Base-by-base conservation (phyloP, 2,113 vertebrate species). In the Myiozetetes cayanensis region DNA sequence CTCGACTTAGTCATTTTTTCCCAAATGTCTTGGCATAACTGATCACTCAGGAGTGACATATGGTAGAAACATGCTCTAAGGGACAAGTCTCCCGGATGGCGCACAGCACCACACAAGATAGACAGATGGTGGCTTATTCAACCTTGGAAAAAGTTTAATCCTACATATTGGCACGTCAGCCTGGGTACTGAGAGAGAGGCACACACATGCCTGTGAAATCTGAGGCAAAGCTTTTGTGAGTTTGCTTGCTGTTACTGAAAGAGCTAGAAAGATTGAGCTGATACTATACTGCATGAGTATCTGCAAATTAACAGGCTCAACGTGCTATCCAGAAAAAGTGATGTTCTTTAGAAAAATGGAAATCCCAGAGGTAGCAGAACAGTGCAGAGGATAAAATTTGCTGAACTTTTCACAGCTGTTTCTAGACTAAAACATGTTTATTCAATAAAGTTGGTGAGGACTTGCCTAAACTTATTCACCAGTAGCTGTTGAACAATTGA, bases 121-220 rank as follows among this genome's bases (percentile, higher is more conserved):
- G 98, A 98, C 98, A 98, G 98, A 98, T 99, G 98, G 98, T 94
- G 92, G 97, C 98, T 98, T 98, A 96, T 97, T 98, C 97, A 97
- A 97, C 98, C 98, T 98, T 97, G 92, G 98, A 97, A 96, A 97
- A 97, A 98, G 95, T 97, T 97, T 97, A 97, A 96, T 96, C 97
- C 97, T 96, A 66, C 90, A 81, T 94, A 55, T 87, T 97, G 97
- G 96, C 96, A 97, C 78, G 20, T 85, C 9, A 86, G 87, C 79
- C 93, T 86, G 87, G 84, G 77, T 89, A 89, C 93, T 50, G 83
- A 86, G 92, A 94, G 87, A 77, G 81, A 94, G 67, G 74, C 89
- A 67, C 75, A 77, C 75, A 88, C 93, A 78, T 77, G 83, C 93
- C 92, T 85, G 85, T 90, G 95, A 90, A 91, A 83, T 96, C 85